Conservation (phyloP, 2,113 vertebrate genomes). For the Paradoxurus hermaphroditus region DNA sequence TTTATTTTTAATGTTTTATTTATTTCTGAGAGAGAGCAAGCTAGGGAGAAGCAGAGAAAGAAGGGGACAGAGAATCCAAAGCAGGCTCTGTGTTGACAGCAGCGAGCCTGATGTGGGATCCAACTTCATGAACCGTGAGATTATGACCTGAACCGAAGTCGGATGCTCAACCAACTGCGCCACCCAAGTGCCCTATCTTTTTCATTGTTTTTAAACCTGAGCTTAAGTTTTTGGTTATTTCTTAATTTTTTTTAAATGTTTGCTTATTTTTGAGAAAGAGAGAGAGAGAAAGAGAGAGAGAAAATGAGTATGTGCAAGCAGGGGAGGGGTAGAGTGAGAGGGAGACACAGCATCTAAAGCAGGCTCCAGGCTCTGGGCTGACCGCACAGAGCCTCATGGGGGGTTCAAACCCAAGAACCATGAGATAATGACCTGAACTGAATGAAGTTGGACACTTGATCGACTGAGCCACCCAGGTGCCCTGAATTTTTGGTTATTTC, state of each 20-base stretch:
- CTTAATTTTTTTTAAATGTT: neutral
- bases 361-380: neutral
- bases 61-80: no score
- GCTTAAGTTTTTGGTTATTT: neutral
- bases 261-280: neutral
- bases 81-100: no score
- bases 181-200: neutral
- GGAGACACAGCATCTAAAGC: neutral
- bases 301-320: rapidly evolving
- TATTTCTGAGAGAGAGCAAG: no score
- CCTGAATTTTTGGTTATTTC: neutral
- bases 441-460: neutral
- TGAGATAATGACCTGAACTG: neutral
- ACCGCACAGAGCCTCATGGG: neutral
- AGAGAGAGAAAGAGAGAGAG: neutral
- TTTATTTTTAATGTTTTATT: no score
- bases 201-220: neutral
- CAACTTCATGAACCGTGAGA: no score
- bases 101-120: no score
- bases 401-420: neutral
- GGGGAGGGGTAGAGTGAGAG: neutral
- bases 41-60: no score
- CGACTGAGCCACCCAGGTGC: neutral
- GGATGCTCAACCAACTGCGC: no score
- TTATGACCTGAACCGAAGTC: no score